Conservation (phyloP, 1,140 invertebrate genomes). For the Oscheius sp. region DNA sequence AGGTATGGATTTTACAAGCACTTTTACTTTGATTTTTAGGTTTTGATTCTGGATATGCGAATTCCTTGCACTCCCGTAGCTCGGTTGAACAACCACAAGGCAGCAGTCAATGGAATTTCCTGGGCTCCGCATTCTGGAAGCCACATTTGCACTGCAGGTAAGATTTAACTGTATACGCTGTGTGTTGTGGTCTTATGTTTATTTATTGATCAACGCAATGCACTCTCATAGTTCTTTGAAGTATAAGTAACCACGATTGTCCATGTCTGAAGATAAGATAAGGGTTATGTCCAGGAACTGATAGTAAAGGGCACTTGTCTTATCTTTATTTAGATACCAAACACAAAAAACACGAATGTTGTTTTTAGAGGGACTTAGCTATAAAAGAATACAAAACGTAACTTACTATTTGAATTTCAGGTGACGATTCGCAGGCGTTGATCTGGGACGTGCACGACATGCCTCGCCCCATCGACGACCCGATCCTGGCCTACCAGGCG, state of each 20-base stretch:
- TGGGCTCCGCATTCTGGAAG: conserved; percentile 94
- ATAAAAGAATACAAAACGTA: background rate
- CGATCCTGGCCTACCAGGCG: conserved; percentile 95
- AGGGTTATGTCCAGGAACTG: too few relatives aligned
- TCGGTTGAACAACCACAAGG: conserved; percentile 87
- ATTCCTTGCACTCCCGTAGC: conserved; percentile 97
- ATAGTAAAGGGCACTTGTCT: too few relatives aligned
- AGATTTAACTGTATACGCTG: conserved; percentile 6
- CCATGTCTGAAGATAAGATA: too few relatives aligned
- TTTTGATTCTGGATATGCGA: conserved; percentile 94
- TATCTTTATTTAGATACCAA: too few relatives aligned
- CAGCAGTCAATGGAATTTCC: conserved; percentile 87
- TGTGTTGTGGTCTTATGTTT: background rate
- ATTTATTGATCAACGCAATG: background rate
- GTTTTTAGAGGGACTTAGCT: too few relatives aligned
- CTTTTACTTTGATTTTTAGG: conserved; percentile 63
- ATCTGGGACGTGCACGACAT: conserved; percentile 88
- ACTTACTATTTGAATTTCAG: conserved; percentile 67
- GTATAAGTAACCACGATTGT: too few relatives aligned
- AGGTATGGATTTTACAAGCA: conserved; percentile 67
- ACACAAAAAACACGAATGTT: too few relatives aligned
- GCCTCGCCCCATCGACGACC: conserved; percentile 63
- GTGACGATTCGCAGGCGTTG: conserved; percentile 95
- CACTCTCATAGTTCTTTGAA: too few relatives aligned
- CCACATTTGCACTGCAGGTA: conserved; percentile 58